Evolutionary conservation across 2,797 vertebrate genomes (phyloP).

Genomic region (Trichosurus vulpecula): DNA sequence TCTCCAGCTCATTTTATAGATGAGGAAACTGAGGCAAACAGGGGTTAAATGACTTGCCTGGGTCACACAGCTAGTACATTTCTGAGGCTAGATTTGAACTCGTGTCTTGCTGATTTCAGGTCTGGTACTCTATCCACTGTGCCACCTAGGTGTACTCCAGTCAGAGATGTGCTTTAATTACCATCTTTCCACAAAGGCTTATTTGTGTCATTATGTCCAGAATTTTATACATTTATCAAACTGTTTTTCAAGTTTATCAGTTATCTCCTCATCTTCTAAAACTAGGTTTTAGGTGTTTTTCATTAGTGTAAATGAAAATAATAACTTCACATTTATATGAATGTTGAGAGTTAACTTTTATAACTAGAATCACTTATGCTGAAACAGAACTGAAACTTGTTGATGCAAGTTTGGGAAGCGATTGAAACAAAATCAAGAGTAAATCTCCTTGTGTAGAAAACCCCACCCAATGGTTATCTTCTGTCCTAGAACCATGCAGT

Average conservation of each 20-base stretch:
- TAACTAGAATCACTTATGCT: neutral
- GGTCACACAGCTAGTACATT: neutral
- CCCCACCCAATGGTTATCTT: conserved; percentile 22
- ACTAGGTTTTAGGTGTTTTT: neutral
- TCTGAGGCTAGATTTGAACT: neutral
- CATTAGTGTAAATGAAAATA: neutral
- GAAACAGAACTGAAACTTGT: conserved; percentile 22
- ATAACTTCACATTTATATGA: conserved; percentile 27
- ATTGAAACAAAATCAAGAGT: conserved; percentile 52
- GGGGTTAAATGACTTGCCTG: neutral
- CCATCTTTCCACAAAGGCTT: neutral
- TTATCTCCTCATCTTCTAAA: conserved; percentile 13
- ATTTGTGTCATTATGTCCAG: neutral
- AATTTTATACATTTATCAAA: neutral
- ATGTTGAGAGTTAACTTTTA: neutral
- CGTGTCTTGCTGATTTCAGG: neutral
- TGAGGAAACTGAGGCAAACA: neutral
- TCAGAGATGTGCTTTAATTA: neutral
- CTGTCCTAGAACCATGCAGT: conserved; percentile 3
- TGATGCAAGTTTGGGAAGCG: conserved; percentile 24
- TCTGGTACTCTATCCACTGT: neutral
- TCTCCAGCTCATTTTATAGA: neutral
- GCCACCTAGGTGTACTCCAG: neutral
- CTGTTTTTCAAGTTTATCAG: neutral
- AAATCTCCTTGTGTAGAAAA: conserved; percentile 52